Evolutionary conservation across 2,113 vertebrate genomes (phyloP).

Genomic region (Lynx canadensis): DNA sequence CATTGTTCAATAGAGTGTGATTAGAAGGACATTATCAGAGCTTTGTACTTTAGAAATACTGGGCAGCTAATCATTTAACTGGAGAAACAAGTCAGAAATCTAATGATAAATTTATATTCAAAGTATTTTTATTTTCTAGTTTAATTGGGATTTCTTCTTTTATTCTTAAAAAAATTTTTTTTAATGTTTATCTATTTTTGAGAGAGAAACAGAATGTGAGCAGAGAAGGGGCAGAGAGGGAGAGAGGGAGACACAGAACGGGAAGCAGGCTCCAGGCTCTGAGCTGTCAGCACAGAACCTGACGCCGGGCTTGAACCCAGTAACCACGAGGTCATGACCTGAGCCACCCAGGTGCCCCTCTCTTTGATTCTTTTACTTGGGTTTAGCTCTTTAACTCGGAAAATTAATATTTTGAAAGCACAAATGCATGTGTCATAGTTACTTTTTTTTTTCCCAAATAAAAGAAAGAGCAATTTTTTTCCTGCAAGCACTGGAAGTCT

Average conservation of each 20-base stretch:
- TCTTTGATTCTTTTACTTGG: background rate
- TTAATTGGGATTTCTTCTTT: background rate
- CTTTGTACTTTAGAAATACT: background rate
- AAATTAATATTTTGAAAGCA: constrained; percentile 11
- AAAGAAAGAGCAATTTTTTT: background rate
- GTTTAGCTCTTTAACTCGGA: background rate
- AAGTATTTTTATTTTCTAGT: background rate
- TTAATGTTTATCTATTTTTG: too few species aligned
- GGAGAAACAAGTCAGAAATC: background rate
- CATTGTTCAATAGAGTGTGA: background rate
- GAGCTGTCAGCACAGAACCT: too few species aligned
- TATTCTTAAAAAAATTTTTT: background rate
- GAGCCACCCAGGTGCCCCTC: too few species aligned
- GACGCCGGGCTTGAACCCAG: too few species aligned
- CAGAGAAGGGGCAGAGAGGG: too few species aligned
- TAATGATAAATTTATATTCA: background rate
- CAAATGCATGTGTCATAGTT: background rate
- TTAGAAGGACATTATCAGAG: background rate
- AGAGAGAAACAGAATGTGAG: too few species aligned
- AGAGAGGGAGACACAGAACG: too few species aligned
- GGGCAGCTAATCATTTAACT: background rate
- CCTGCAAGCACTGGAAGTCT: background rate
- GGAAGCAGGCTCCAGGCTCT: too few species aligned
- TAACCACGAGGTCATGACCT: too few species aligned
- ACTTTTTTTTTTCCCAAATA: background rate